phyloP scores from a whole-genome alignment of 2,888 invertebrate species.

The Plebejus argus region DNA sequence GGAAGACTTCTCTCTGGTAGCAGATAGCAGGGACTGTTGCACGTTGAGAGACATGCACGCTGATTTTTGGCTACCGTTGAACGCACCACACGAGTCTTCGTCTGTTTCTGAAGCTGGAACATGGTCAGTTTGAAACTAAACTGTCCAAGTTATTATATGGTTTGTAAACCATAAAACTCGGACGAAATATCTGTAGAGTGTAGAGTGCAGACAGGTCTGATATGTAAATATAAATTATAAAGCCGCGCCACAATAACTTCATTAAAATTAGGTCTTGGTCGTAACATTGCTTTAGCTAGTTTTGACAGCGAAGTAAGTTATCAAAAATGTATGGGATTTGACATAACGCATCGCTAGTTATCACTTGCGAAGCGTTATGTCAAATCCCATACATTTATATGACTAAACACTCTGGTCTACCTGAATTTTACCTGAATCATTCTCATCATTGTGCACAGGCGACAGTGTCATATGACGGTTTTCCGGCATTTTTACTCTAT shows the following conservation, averaged over 20 bases:
- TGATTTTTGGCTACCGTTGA: constrained; percentile 75
- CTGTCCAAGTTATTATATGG: no score
- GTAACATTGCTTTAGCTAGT: no score
- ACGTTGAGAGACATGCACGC: constrained; percentile 73
- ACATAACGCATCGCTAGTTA: no score
- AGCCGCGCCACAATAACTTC: no score
- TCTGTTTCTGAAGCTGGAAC: constrained; percentile 69
- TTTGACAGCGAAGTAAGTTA: no score
- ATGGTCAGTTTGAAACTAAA: neutral
- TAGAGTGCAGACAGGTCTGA: neutral
- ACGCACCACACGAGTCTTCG: constrained; percentile 74
- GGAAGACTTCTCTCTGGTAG: constrained; percentile 71
- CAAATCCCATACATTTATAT: neutral
- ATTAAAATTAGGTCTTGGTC: no score
- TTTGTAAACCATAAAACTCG: no score
- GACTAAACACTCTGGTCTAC: no score
- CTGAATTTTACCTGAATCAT: constrained; percentile 68
- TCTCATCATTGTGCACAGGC: constrained; percentile 76
- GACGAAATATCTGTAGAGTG: no score
- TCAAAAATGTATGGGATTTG: no score
- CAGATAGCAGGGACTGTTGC: constrained; percentile 67
- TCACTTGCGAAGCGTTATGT: neutral
- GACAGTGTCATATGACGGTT: constrained; percentile 79
- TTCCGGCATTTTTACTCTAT: constrained; percentile 67
- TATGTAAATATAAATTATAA: no score